phyloP scores from a whole-genome alignment of 2,797 vertebrate species.

The Galago senegalensis region DNA sequence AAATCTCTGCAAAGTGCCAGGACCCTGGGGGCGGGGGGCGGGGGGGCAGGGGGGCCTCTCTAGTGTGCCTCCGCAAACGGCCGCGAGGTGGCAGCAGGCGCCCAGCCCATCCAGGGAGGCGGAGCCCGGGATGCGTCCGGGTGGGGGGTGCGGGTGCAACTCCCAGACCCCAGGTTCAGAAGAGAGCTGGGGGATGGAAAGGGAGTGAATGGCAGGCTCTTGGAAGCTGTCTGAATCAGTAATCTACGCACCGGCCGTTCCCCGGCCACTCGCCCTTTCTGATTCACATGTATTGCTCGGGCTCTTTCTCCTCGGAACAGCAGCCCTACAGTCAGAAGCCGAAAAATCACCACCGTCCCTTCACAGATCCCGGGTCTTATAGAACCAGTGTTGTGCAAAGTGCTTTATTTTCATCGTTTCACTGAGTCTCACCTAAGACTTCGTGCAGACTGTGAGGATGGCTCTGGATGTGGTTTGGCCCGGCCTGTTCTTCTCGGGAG shows the following conservation, averaged over 20 bases:
- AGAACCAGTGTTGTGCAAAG: not conserved
- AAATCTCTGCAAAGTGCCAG: not conserved
- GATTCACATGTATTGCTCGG: not conserved
- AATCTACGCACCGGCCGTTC: rapidly evolving
- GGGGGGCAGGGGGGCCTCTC: not conserved
- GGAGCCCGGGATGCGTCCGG: rapidly evolving
- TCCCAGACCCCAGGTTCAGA: not conserved
- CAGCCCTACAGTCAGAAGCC: not conserved
- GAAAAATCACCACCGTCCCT: not conserved
- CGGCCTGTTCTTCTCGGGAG: not conserved
- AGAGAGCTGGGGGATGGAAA: not conserved
- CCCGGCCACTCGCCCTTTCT: rapidly evolving
- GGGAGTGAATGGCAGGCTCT: not conserved
- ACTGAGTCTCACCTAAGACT: not conserved
- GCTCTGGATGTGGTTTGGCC: too few species aligned
- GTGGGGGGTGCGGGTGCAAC: rapidly evolving
- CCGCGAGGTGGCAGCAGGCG: constrained; percentile 79
- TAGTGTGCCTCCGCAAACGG: not conserved
- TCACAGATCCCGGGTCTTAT: not conserved
- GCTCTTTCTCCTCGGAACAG: not conserved
- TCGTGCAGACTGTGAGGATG: rapidly evolving
- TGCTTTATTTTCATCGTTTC: not conserved
- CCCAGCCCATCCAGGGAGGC: not conserved
- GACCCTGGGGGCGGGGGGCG: too few species aligned
- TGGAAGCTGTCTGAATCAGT: too few species aligned